Evolutionary conservation across 1,140 invertebrate genomes (phyloP).

Genomic region (Teleopsis dalmanni): DNA sequence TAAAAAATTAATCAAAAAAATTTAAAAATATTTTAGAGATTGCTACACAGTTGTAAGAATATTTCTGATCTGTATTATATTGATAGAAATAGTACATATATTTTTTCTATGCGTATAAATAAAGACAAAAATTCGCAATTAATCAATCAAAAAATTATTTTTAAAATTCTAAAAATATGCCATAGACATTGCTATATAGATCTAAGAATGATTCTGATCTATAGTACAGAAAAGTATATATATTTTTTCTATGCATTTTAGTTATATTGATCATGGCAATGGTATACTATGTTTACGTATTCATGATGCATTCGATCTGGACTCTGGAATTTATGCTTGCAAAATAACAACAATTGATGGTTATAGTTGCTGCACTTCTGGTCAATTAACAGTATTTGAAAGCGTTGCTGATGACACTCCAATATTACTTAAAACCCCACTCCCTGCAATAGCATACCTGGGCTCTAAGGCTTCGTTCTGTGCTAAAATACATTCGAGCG

Average conservation of each 20-base stretch:
- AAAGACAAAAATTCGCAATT: no score
- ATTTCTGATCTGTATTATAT: no score
- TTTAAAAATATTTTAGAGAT: no score
- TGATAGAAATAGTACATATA: no score
- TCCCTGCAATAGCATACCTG: slow-evolving; percentile 22
- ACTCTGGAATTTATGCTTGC: slow-evolving; percentile 66
- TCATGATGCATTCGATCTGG: slow-evolving; percentile 56
- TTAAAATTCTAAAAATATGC: no score
- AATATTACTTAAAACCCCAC: slow-evolving; percentile 30
- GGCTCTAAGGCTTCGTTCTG: slow-evolving; percentile 36
- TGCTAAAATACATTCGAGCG: slow-evolving; percentile 36
- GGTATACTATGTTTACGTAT: slow-evolving; percentile 56
- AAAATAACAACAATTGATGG: slow-evolving; percentile 43
- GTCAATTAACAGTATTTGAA: slow-evolving; percentile 34
- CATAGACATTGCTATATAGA: no score
- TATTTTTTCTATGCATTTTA: slow-evolving; percentile 30
- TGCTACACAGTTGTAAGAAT: no score
- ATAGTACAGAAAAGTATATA: neutral
- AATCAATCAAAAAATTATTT: no score
- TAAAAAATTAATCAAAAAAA: no score
- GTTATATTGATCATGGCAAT: slow-evolving; percentile 54
- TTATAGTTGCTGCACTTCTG: slow-evolving; percentile 31
- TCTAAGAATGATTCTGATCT: slow-evolving; percentile 4
- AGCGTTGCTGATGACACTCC: slow-evolving; percentile 21
- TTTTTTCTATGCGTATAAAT: no score